phyloP scores from a whole-genome alignment of 2,888 invertebrate species.

The Aleiodes testaceus region DNA sequence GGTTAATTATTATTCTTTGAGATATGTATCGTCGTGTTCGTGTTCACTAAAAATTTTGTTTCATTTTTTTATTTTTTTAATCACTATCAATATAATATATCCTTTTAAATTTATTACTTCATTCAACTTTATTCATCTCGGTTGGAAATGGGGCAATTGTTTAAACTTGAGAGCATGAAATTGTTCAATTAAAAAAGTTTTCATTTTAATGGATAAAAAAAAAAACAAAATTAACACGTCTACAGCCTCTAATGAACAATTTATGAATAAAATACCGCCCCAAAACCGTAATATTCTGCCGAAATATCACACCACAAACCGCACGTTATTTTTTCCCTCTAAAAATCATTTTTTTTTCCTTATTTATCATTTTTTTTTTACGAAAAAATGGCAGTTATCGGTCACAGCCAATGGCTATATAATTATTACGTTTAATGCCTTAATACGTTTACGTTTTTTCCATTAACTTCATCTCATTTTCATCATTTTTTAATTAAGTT shows the following conservation, averaged over 20 bases:
- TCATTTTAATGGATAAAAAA: slow-evolving; percentile 1
- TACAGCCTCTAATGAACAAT: slow-evolving; percentile 37
- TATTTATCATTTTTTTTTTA: slow-evolving; percentile 60
- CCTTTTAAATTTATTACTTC: slow-evolving; percentile 17
- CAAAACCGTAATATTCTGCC: slow-evolving; percentile 17
- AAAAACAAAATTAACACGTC: neutral
- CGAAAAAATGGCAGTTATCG: slow-evolving; percentile 73
- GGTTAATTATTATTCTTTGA: slow-evolving; percentile 73
- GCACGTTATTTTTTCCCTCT: slow-evolving; percentile 27
- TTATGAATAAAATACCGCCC: slow-evolving; percentile 8
- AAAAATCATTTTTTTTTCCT: slow-evolving; percentile 47
- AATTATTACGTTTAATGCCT: slow-evolving; percentile 60
- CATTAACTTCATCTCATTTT: slow-evolving; percentile 26
- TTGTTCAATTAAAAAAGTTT: slow-evolving; percentile 1
- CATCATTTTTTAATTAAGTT: slow-evolving; percentile 36
- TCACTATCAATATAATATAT: slow-evolving; percentile 26
- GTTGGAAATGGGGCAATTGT: slow-evolving; percentile 6
- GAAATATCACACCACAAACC: slow-evolving; percentile 29
- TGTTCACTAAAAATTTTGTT: slow-evolving; percentile 50
- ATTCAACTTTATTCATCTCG: slow-evolving; percentile 19
- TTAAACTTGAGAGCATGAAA: neutral
- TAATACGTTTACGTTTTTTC: slow-evolving; percentile 54
- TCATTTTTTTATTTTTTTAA: slow-evolving; percentile 40
- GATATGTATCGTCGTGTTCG: slow-evolving; percentile 72
- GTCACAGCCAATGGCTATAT: slow-evolving; percentile 73